Percentiles rank a stretch among this genome's conserved stretches.
These are phyloP conservation scores for Mus spretus DNA, from an alignment of 2,797 vertebrate genomes.

Conservation along the genomic window DNA sequence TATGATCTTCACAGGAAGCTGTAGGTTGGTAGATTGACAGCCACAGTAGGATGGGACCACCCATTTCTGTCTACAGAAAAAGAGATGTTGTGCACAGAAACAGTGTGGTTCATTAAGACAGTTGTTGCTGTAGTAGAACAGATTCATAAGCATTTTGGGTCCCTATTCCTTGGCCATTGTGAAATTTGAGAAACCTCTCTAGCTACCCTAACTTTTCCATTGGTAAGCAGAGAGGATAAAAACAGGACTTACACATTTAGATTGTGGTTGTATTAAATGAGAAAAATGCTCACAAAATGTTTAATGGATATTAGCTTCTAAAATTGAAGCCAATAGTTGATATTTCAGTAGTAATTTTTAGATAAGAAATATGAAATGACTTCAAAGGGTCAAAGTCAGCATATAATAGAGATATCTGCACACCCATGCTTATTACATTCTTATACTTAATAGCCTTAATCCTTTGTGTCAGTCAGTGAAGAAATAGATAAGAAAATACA, in stretches of 20 bases:
- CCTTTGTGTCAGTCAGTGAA: neutral
- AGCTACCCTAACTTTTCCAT: neutral
- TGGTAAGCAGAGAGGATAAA: neutral
- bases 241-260: neutral
- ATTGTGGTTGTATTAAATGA: constrained; percentile 10
- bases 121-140: neutral
- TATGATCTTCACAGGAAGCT: constrained; percentile 46
- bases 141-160: neutral
- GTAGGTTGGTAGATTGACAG: constrained; percentile 42
- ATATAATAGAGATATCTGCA: neutral
- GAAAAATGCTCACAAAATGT: neutral
- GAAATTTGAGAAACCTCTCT: neutral
- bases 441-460: neutral
- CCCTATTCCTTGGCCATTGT: neutral
- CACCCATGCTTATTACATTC: neutral
- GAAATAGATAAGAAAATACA: neutral
- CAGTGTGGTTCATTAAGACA: neutral
- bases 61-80: neutral
- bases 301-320: neutral
- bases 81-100: fast-evolving
- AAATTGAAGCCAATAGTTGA: neutral
- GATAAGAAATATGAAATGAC: neutral
- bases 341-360: neutral
- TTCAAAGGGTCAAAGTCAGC: neutral
- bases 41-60: neutral